Evolutionary conservation across 2,888 invertebrate species (phyloP).

Genomic region (Cancer borealis): DNA sequence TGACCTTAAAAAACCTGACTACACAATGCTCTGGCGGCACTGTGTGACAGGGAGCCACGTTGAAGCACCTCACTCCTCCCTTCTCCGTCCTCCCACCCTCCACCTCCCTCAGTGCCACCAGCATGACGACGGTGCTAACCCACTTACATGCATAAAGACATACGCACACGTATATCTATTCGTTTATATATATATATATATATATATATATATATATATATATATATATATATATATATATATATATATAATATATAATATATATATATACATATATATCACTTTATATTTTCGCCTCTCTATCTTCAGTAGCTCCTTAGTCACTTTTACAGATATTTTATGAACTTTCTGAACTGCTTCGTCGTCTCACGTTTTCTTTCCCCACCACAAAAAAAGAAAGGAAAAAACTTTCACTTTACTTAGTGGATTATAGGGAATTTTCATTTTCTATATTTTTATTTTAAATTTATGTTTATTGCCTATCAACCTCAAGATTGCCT

Average conservation of each 20-base stretch:
- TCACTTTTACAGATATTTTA: too few species aligned
- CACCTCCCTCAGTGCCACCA: constrained; percentile 25
- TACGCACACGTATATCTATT: not conserved
- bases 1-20: not conserved
- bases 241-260: constrained; percentile 42
- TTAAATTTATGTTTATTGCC: constrained; percentile 1
- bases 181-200: constrained; percentile 42
- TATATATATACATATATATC: too few species aligned
- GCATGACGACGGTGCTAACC: not conserved
- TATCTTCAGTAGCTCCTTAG: not conserved
- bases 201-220: constrained; percentile 53
- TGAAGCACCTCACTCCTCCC: not conserved
- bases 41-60: constrained; percentile 3
- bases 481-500: not conserved
- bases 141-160: constrained; percentile 16
- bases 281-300: not conserved
- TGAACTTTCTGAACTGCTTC: not conserved
- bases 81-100: not conserved
- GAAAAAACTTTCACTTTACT: not conserved
- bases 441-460: not conserved
- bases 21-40: constrained; percentile 15
- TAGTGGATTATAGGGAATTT: not conserved
- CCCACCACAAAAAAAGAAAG: not conserved
- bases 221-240: constrained; percentile 20
- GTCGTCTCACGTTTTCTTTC: not conserved